Evolutionary conservation across 2,113 vertebrate genomes (phyloP).

Genomic region (Oenanthe oenanthe): DNA sequence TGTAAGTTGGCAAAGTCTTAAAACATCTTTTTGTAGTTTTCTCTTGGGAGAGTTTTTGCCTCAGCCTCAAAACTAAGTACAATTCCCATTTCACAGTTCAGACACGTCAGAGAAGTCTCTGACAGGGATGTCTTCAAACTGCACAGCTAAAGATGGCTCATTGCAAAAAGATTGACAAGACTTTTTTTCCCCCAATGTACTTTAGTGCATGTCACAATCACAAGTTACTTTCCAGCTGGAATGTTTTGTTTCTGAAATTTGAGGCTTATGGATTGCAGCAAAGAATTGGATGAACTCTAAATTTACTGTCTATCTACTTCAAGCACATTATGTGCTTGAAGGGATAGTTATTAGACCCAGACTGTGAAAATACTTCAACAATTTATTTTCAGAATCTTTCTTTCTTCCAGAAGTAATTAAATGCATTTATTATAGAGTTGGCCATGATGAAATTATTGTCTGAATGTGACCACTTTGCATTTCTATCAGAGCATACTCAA

Average conservation of each 20-base stretch:
- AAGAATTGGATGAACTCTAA: neutral
- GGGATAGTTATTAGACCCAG: neutral
- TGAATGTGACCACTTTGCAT: neutral
- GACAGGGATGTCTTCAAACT: accelerated
- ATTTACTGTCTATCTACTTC: neutral
- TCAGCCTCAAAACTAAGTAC: neutral
- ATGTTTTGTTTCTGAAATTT: slow-evolving; percentile 40
- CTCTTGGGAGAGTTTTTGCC: neutral
- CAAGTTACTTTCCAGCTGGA: slow-evolving; percentile 53
- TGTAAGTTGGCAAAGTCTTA: neutral
- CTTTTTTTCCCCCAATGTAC: neutral
- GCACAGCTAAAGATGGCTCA: neutral
- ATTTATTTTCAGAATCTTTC: slow-evolving; percentile 6
- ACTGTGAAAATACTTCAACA: neutral
- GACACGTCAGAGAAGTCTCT: neutral
- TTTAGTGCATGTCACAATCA: neutral
- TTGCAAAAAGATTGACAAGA: neutral
- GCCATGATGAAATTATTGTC: neutral
- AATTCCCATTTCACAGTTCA: neutral
- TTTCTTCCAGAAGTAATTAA: slow-evolving; percentile 54
- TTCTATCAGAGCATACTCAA: neutral
- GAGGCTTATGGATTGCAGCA: slow-evolving; percentile 20
- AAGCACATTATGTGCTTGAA: neutral
- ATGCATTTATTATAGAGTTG: slow-evolving; percentile 69
- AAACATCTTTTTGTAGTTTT: neutral